Base-by-base conservation (phyloP, 1,140 invertebrate species). In the Nebria ingens region DNA sequence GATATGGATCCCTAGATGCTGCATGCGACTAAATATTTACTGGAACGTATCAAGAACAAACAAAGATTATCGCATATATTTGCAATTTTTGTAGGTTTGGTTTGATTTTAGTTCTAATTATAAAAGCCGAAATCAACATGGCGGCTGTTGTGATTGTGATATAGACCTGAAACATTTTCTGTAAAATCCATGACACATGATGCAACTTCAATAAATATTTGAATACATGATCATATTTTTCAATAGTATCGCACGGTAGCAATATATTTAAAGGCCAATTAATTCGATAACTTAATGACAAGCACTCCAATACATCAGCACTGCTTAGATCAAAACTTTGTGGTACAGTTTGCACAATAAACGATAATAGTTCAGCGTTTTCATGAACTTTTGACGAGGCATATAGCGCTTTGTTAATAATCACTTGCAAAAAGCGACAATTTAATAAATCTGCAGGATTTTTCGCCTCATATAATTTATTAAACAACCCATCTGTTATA, bases 191-290 rank as follows among this genome's bases (percentile, higher is more conserved):
- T 2, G 79, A 79, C 22, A 86, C 80, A n/a, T 85, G 74, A 56
- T 85, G 78, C 51, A 89, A 76, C 70, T 85, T 86, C 3, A 89
- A 59, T 13, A 89, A 65, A 68, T 86, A 86, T 63, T 82, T 81
- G 61, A 89, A 89, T 0, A 89, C 81, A 62, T 79, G 80, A 1
- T 78, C 78, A 63, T 89, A 89, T 60, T 85, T 78, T 9, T 74
- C 62, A 54, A 88, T 71, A 0, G 81, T 75, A 54, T 84, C 81
- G 0, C 78, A 77, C 2, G 84, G 86, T 19, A 89, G 69, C 23
- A 90, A 79, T 21, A 89, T 80, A 65, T 88, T 89, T 1, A 89
- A 63, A 0, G 87, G 87, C 87, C 87, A 90, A 11, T 77, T 70
- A 1, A 85, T 76, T 40, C 79, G 74, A 62, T 87, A 87, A 12